Conservation (phyloP, 2,113 vertebrate genomes). For the Passer domesticus region DNA sequence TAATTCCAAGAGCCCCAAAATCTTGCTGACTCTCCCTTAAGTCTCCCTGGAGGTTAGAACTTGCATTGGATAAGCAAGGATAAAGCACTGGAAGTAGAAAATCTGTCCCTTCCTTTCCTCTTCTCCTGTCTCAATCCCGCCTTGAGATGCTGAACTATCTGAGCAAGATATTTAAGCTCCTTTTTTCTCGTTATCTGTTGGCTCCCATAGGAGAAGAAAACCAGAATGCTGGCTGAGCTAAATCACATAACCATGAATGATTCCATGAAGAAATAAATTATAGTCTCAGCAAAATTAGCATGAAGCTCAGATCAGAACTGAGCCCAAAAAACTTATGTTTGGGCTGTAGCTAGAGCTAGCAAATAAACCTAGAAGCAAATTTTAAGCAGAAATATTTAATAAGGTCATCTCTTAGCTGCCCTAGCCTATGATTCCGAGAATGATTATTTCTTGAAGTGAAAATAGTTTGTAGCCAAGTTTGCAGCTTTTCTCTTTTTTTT, state of each 20-base stretch:
- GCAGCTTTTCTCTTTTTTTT: neutral
- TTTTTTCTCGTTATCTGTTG: neutral
- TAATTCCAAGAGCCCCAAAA: neutral
- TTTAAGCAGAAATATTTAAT: neutral
- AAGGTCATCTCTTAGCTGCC: neutral
- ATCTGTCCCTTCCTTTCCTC: neutral
- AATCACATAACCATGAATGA: neutral
- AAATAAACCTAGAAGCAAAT: neutral
- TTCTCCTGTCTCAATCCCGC: neutral
- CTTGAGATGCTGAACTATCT: neutral
- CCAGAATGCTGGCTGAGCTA: neutral
- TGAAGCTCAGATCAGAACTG: neutral
- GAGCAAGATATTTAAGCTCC: neutral
- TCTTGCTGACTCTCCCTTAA: neutral
- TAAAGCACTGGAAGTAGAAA: neutral
- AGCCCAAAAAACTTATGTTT: neutral
- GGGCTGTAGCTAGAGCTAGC: neutral
- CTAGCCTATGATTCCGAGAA: neutral
- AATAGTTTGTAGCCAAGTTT: neutral
- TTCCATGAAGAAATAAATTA: neutral
- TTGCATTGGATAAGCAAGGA: neutral
- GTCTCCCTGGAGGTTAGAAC: neutral
- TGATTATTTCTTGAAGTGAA: neutral
- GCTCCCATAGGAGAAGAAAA: neutral
- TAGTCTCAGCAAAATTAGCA: neutral